Base-by-base conservation (phyloP, 64 coral and sea anemone species). In the Montipora capricornis region DNA sequence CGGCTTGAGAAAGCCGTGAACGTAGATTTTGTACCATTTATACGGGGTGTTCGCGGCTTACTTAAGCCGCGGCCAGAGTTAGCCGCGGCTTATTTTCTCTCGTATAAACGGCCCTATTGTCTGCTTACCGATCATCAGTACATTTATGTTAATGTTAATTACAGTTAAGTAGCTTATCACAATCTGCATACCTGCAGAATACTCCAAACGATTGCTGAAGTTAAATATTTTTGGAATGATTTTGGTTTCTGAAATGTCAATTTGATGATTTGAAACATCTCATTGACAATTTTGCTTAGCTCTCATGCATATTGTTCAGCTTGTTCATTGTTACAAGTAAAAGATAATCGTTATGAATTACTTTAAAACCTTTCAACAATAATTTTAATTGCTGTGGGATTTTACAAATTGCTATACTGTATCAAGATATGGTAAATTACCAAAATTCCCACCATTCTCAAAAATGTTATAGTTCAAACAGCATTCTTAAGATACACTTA, bases 331-430 rank as follows among this genome's bases (percentile, higher is more conserved):
- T 64, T 14, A 9, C 9, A 7, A 64, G 61, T 64, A 12, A 15
- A 55, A 55, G 1, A 55, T 7, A 55, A 7, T 55, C 10, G 10
- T 7, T 55, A 7, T 10, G 6, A 55, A 8, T 79, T 79, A 3
- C 11, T 46, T 66, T 57, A 67, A 7, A 64, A 66, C 58, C 80
- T 82, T 82, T 82, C 80, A 82, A 45, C 79, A 59, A 81, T 11
- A 9, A 15, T 2, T 2, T 37, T 37, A 37, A 37, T 37, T 37
- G 37, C 37, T 37, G 37, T 37, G 37, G 20, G 6, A 19, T 81
- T 81, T 20, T 19, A 3, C 47, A 80, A 20, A 50, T 5, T 20
- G 51, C 48, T 20, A 29, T 81, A 13, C n/a, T n/a, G 48, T 53
- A 49, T 5, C 61, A 64, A 14, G 4, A 64, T 12, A 12, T 15